phyloP scores from a whole-genome alignment of 2,113 vertebrate genomes.

The Rynchops niger region DNA sequence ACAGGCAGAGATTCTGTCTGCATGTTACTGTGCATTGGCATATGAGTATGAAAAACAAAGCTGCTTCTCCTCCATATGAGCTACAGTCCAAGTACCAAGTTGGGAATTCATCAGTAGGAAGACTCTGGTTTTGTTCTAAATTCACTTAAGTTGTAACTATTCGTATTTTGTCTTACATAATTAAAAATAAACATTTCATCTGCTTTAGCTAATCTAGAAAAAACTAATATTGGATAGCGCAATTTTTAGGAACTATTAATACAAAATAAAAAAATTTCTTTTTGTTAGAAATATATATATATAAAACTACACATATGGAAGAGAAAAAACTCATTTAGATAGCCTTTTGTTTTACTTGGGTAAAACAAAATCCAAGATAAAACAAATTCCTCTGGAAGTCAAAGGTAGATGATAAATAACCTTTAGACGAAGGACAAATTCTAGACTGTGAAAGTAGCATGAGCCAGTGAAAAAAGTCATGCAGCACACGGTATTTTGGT shows the following conservation, averaged over 20 bases:
- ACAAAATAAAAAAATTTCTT: neutral
- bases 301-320: neutral
- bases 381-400: neutral
- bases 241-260: neutral
- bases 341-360: neutral
- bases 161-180: neutral
- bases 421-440: neutral
- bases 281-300: neutral
- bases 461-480: neutral
- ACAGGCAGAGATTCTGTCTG: neutral
- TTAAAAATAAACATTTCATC: neutral
- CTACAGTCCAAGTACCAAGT: neutral
- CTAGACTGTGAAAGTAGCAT: neutral
- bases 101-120: neutral
- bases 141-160: neutral
- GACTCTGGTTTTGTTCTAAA: neutral
- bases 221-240: neutral
- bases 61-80: neutral
- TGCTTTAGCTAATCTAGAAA: neutral
- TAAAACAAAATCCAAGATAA: neutral
- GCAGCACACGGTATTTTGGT: neutral
- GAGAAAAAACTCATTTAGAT: neutral
- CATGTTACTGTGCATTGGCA: neutral
- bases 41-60: fast-evolving
- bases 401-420: neutral